Conservation (phyloP, 2,797 vertebrate genomes). For the Sebastes taczanowskii region DNA sequence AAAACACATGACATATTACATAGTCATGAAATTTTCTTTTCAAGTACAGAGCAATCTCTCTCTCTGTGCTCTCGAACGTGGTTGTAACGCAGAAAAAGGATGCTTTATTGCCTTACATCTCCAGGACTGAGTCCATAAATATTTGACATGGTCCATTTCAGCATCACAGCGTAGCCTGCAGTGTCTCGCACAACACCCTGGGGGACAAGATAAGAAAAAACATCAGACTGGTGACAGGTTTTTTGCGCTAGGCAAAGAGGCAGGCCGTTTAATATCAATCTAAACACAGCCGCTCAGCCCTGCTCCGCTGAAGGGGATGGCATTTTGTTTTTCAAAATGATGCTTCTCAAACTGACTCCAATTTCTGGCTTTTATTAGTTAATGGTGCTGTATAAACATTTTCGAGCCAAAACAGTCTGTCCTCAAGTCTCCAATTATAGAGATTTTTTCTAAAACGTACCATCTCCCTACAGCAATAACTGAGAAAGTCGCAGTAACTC, state of each 20-base stretch:
- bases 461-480: background rate
- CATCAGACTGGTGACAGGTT: constrained; percentile 33
- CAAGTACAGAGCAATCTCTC: background rate
- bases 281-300: background rate
- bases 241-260: background rate
- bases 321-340: background rate
- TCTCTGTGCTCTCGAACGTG: background rate
- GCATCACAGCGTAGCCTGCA: constrained; percentile 94
- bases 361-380: background rate
- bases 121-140: constrained; percentile 92
- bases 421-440: background rate
- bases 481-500: background rate
- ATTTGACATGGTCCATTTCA: constrained; percentile 98
- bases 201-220: constrained; percentile 47
- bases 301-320: background rate
- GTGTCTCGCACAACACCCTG: constrained; percentile 94
- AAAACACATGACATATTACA: constrained; percentile 5
- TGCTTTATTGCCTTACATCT: constrained; percentile 86
- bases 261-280: constrained; percentile 24
- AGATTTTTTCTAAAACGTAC: constrained; percentile 8
- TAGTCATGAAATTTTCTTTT: constrained; percentile 1
- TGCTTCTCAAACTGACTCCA: background rate
- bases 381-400: background rate
- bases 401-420: background rate
- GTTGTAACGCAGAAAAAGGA: background rate